Percentiles rank a stretch among this genome's conserved stretches.
Conservation (phyloP, 53 echinoderm and acorn worm genomes). For the Antedon mediterranea region DNA sequence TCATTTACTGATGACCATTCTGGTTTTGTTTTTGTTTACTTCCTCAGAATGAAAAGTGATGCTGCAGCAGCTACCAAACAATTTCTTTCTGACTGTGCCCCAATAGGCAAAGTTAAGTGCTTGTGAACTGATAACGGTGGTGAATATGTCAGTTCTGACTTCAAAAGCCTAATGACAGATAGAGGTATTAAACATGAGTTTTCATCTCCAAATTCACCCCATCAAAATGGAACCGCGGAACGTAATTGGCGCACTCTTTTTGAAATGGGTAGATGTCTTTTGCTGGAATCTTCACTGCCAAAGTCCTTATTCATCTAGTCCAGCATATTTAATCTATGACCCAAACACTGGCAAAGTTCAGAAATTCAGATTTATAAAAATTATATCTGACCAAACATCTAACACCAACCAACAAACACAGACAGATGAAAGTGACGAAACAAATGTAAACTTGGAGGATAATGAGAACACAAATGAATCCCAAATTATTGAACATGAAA, state of each 20-base stretch:
- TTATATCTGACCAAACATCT: too few species aligned
- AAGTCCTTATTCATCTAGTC: neutral
- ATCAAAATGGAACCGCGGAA: constrained; percentile 3
- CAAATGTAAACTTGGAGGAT: too few species aligned
- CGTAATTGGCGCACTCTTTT: neutral
- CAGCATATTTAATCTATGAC: neutral
- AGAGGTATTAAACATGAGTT: neutral
- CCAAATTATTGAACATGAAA: too few species aligned
- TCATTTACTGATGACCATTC: neutral
- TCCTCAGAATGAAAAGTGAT: neutral
- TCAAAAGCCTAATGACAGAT: neutral
- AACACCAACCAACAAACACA: too few species aligned
- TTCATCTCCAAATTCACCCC: neutral
- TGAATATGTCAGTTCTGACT: neutral
- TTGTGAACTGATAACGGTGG: neutral
- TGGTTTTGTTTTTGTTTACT: neutral
- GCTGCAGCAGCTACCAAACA: neutral
- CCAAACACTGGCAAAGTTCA: neutral
- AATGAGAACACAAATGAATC: too few species aligned
- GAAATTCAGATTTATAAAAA: neutral
- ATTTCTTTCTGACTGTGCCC: neutral
- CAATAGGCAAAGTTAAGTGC: neutral
- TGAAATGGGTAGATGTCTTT: neutral
- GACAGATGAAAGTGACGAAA: too few species aligned
- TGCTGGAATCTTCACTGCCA: neutral